Evolutionary conservation across 2,797 vertebrate genomes (phyloP), one percentile per base, ranked within the genome.

Genomic region (Sciaenops ocellatus): DNA sequence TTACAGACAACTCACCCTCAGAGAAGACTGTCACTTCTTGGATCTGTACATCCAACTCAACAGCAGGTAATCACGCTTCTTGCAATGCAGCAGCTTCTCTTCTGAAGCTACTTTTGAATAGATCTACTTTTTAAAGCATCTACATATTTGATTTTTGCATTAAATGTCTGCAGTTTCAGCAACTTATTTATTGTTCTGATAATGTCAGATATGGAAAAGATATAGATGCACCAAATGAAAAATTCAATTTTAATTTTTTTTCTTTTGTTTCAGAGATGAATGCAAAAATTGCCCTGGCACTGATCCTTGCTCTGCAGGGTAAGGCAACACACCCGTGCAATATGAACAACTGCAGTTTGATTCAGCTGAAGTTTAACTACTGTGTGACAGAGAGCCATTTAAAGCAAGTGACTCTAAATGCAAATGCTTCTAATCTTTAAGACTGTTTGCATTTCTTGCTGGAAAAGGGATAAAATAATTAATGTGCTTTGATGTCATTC

Each of bases 261-360:
- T 18, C 24, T 82, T 66, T 83, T 83, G 22, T 92, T 91, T 70
- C 91, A 95, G 95, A 94, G 3, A 95, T 95, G 95, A 91, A 93
- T 67, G 78, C 87, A 69, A 96, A 95, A 87, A 84, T 89, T 20
- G 71, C 67, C 47, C 65, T 96, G 62, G 95, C 90, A 55, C 88
- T 95, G 78, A 70, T 96, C 85, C 91, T 96, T 44, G 87, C 90
- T 76, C 92, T 96, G 89, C 96, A 96, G 94, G 95, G 95, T 96
- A 94, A 95, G 93, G 56, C 48, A 74, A 72, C 24, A 63, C 44
- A 61, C 10, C 5, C 57, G 16, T 66, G 46, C 61, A 71, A 11
- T 69, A 13, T 52, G n/a, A 62, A 34, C 22, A 48, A 26, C 2
- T 69, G 28, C 16, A 46, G 8, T 51, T 6, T 4, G 0, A 38